A percentile compares a stretch with the other conserved stretches of the same genome.
Conservation (phyloP, 2,888 invertebrate genomes). For the Sminthurinus aureus region DNA sequence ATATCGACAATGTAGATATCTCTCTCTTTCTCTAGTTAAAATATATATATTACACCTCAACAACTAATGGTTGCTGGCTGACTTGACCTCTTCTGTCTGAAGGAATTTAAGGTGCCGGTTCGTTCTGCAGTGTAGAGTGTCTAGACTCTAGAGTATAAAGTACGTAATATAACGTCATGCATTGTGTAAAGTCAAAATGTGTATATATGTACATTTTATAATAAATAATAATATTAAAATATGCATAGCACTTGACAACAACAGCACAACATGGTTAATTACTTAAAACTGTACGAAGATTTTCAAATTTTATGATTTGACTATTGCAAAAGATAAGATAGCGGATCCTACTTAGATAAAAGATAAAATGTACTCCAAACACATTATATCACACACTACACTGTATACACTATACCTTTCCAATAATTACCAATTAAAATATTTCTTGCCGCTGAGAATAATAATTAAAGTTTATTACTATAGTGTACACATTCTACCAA, state of each 20-base stretch:
- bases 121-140: neutral
- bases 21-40: neutral
- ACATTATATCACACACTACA: too few relatives aligned
- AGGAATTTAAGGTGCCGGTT: neutral
- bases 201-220: neutral
- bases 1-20: neutral
- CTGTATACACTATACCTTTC: too few relatives aligned
- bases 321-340: too few relatives aligned
- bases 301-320: neutral
- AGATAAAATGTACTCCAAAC: too few relatives aligned
- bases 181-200: neutral
- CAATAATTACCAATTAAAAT: too few relatives aligned
- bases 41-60: neutral
- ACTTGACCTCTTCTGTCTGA: neutral
- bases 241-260: neutral
- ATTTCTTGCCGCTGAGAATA: too few relatives aligned
- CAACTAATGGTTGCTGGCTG: neutral
- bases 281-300: conserved; percentile 25
- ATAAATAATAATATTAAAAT: neutral
- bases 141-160: too few relatives aligned
- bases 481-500: too few relatives aligned
- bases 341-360: too few relatives aligned
- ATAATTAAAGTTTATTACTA: too few relatives aligned
- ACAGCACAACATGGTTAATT: conserved; percentile 16
- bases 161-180: too few relatives aligned